Base-by-base conservation (phyloP, 1,140 invertebrate genomes). In the Drosophila nasuta region DNA sequence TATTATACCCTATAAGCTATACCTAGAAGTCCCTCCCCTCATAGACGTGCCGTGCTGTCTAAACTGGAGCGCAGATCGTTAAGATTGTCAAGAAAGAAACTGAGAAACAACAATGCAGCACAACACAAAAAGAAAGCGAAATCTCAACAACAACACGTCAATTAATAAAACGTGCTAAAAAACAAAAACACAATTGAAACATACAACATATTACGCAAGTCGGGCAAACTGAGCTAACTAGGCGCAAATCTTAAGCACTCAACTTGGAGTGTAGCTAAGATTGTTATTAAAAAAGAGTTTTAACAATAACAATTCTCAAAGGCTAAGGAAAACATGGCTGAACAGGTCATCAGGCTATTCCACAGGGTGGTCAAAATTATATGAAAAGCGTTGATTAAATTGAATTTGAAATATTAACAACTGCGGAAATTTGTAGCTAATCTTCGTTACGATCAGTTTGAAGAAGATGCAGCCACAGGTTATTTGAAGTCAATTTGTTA, bases 1-100 rank as follows among this genome's bases (percentile, higher is more conserved):
- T 41, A 11, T 10, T 41, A 25, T 48, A 48, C 17, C 28, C 33
- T 30, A 41, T 43, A 25, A 25, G 20, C 20, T 25, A 25, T 25
- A 25, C 20, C 20, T 25, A 25, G 20, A 25, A 25, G 20, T 25
- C 2, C 20, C 20, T 25, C 38, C 38, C 15, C n/a, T 69, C 45
- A 71, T 58, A 76, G 76, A 78, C 76, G 67, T 63, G 38, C 51
- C 76, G 67, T 63, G 38, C 51, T 70, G 66, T 78, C 76, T 76
- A 5, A 78, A 76, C 41, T 76, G 56, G 73, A 65, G 33, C 75
- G 41, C 59, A 69, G 76, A 77, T 72, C 68, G 51, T 57, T 57
- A 17, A 59, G 58, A 77, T 81, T 77, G 58, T 35, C n/a, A 64
- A 43, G 1, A 38, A 63, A 48, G 33, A 48, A 15, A 35, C 10